Conservation (phyloP, 2,113 vertebrate species). For the Irena cyanogastra region DNA sequence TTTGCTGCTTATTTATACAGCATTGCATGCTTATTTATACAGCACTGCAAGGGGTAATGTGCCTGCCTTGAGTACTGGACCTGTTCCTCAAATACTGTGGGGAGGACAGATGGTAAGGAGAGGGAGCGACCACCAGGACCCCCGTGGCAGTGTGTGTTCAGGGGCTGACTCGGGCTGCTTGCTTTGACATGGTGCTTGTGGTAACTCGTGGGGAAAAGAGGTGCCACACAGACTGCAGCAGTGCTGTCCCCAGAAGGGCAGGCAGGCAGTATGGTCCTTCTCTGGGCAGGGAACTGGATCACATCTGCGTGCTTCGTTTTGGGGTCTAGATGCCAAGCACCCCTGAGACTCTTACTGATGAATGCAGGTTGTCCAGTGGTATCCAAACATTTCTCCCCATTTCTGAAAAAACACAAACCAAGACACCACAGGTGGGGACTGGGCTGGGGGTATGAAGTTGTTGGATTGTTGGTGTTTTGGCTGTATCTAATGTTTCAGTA, state of each 20-base stretch:
- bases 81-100: background rate
- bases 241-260: background rate
- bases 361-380: background rate
- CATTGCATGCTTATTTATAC: background rate
- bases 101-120: background rate
- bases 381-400: background rate
- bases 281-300: background rate
- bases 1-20: background rate
- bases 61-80: background rate
- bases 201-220: background rate
- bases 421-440: background rate
- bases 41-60: background rate
- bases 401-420: background rate
- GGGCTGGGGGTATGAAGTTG: background rate
- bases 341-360: background rate
- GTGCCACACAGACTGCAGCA: background rate
- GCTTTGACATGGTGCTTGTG: background rate
- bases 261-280: rapidly evolving
- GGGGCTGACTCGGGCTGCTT: rapidly evolving
- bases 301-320: background rate
- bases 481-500: background rate
- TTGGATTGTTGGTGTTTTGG: background rate
- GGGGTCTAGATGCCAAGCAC: background rate
- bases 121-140: background rate
- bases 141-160: background rate